These are phyloP conservation scores for Megastigmus dorsalis DNA, from an alignment of 2,888 invertebrate species.

Conservation along the genomic window DNA sequence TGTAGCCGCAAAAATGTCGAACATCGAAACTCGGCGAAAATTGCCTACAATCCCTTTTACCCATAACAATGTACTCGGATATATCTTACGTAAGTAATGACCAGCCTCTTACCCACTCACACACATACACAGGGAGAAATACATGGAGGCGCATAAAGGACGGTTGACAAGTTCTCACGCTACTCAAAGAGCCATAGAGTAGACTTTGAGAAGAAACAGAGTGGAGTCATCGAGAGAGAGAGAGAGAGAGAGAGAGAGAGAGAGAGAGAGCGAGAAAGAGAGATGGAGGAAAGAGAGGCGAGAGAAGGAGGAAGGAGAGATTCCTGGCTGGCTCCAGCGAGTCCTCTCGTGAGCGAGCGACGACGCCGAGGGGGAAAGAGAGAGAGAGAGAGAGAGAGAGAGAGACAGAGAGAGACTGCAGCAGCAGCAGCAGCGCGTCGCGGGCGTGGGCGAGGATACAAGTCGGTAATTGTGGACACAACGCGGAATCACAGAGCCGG, in stretches of 20 bases:
- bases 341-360: not conserved
- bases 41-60: not conserved
- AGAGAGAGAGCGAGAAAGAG: not conserved
- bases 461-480: conserved; percentile 53
- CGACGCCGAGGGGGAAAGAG: not conserved
- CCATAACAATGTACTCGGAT: conserved; percentile 15
- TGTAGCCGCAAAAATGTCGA: not conserved
- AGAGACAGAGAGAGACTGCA: not conserved
- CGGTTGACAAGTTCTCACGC: conserved; percentile 53
- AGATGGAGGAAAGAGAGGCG: not conserved
- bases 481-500: conserved; percentile 41
- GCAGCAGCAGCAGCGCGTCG: not conserved
- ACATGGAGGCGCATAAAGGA: conserved; percentile 23
- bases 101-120: not conserved
- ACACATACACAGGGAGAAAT: no score
- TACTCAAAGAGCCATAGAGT: conserved; percentile 13
- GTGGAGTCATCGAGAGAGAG: not conserved
- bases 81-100: conserved; percentile 38
- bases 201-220: conserved; percentile 25
- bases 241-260: not conserved
- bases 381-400: not conserved
- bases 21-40: not conserved
- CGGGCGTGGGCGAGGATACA: conserved; percentile 50
- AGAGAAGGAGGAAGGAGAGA: not conserved
- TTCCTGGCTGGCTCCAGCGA: not conserved